Conservation (phyloP, 2,113 vertebrate species). For the Brachyhypopomus gauderio region DNA sequence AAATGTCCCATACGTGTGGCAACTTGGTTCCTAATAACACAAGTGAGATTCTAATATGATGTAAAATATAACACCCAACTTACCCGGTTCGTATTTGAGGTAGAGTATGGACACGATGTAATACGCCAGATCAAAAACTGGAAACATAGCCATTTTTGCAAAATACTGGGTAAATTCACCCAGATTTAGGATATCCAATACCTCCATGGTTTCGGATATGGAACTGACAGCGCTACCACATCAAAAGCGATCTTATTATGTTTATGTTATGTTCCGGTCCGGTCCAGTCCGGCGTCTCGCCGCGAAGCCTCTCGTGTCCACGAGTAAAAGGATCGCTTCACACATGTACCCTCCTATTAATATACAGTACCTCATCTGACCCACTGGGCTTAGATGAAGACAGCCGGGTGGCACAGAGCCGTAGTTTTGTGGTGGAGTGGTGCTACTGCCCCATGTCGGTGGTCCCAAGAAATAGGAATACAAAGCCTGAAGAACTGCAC, state of each 20-base stretch:
- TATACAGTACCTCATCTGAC: slow-evolving; percentile 64
- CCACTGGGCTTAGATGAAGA: slow-evolving; percentile 11
- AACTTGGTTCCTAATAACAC: neutral
- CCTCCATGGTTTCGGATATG: slow-evolving; percentile 79
- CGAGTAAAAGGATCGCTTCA: slow-evolving; percentile 59
- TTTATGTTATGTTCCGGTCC: slow-evolving; percentile 60
- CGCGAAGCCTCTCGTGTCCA: slow-evolving; percentile 60
- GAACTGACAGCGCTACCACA: slow-evolving; percentile 24
- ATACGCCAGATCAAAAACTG: slow-evolving; percentile 92
- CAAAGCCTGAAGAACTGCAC: neutral
- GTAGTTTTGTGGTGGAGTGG: neutral
- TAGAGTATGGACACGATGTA: slow-evolving; percentile 97
- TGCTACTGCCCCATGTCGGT: slow-evolving; percentile 42
- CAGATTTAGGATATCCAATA: slow-evolving; percentile 82
- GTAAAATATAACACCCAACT: slow-evolving; percentile 54
- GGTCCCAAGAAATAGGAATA: neutral
- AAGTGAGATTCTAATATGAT: too few species aligned
- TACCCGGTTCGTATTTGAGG: slow-evolving; percentile 97
- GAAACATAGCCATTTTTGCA: slow-evolving; percentile 91
- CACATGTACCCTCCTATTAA: slow-evolving; percentile 76
- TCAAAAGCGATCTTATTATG: slow-evolving; percentile 46
- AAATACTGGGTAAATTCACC: slow-evolving; percentile 86
- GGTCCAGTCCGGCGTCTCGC: slow-evolving; percentile 59
- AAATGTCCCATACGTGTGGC: neutral
- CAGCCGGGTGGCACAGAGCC: slow-evolving; percentile 12